phyloP scores from a whole-genome alignment of 2,888 invertebrate species.

The Orthosia gracilis region DNA sequence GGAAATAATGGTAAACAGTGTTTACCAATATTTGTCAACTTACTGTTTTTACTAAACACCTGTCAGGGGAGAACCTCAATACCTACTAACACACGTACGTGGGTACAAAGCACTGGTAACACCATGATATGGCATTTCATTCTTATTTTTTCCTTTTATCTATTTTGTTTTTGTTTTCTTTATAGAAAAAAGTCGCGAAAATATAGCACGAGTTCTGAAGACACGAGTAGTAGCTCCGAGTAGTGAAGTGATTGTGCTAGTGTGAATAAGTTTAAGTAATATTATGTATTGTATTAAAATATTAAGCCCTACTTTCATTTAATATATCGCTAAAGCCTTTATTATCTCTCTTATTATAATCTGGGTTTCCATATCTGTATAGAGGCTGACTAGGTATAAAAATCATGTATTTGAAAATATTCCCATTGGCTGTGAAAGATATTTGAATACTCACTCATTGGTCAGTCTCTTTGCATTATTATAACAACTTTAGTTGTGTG shows the following conservation, averaged over 20 bases:
- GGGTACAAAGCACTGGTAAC: conserved; percentile 35
- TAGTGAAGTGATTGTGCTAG: conserved; percentile 84
- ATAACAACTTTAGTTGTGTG: conserved; percentile 65
- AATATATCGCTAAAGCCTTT: conserved; percentile 68
- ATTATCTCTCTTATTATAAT: conserved; percentile 60
- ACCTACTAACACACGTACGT: conserved; percentile 32
- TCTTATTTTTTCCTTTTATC: conserved; percentile 71
- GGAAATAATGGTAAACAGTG: no score
- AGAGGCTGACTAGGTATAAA: conserved; percentile 60
- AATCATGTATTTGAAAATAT: conserved; percentile 38
- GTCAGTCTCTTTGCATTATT: conserved; percentile 52
- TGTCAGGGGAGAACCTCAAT: background rate
- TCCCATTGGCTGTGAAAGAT: conserved; percentile 63
- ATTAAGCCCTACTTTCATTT: conserved; percentile 69
- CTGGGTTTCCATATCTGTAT: conserved; percentile 50
- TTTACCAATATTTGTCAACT: conserved; percentile 1
- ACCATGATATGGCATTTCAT: conserved; percentile 72
- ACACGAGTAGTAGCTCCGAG: conserved; percentile 87
- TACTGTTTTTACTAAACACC: no score
- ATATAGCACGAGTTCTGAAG: conserved; percentile 88
- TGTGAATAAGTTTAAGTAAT: conserved; percentile 78
- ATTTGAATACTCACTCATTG: conserved; percentile 52
- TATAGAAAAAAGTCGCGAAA: conserved; percentile 91
- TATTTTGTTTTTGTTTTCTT: conserved; percentile 83
- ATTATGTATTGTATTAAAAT: conserved; percentile 75